Conservation (phyloP, 2,113 vertebrate species). For the Pagrus major region DNA sequence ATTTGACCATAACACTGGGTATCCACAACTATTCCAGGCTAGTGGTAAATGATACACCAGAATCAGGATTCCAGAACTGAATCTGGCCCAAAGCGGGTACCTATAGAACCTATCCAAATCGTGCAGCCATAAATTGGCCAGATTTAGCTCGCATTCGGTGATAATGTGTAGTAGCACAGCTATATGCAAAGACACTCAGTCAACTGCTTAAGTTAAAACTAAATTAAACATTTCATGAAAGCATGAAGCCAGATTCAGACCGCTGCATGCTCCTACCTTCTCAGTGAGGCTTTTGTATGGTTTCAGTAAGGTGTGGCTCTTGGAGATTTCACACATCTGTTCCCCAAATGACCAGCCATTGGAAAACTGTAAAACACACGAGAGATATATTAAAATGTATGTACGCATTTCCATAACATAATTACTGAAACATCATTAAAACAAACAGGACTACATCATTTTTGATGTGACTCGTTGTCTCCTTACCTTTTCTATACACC, state of each 20-base stretch:
- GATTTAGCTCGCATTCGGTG: background rate
- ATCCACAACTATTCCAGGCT: background rate
- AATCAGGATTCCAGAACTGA: background rate
- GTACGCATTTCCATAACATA: background rate
- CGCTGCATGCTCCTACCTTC: conserved; percentile 85
- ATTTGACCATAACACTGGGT: background rate
- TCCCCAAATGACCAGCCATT: conserved; percentile 94
- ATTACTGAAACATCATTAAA: background rate
- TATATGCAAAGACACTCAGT: background rate
- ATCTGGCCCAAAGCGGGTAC: background rate
- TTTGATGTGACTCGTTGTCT: background rate
- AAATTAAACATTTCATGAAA: background rate
- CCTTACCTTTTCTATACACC: conserved; percentile 97
- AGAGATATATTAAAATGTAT: background rate
- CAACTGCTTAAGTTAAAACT: background rate
- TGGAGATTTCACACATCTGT: conserved; percentile 90
- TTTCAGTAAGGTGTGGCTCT: conserved; percentile 92
- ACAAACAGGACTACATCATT: background rate
- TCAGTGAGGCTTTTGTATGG: conserved; percentile 93
- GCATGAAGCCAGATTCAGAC: background rate
- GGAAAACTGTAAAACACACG: conserved; percentile 85
- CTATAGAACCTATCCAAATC: background rate
- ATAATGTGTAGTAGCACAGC: background rate
- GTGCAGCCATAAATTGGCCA: background rate
- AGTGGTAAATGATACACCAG: background rate